Conservation (phyloP, 2,113 vertebrate genomes). For the Coptodon rendalli region DNA sequence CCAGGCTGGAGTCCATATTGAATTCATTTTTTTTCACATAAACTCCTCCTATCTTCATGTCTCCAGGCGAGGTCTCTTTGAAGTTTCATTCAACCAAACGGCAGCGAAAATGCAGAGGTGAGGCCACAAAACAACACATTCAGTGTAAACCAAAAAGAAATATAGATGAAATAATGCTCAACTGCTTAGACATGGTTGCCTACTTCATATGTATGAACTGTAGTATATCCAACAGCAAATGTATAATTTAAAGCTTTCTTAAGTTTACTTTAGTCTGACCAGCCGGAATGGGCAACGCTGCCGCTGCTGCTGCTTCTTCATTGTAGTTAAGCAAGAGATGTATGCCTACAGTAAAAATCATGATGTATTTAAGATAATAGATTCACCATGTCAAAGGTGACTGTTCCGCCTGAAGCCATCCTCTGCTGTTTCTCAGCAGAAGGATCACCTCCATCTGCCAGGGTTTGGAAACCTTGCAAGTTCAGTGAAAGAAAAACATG, state of each 20-base stretch:
- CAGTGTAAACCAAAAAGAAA: background rate
- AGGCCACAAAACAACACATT: background rate
- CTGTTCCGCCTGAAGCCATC: slow-evolving; percentile 26
- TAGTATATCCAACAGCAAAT: background rate
- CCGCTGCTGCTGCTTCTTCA: background rate
- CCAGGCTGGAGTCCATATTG: background rate
- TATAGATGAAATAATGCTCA: background rate
- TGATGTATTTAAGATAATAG: slow-evolving; percentile 19
- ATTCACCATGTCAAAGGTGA: slow-evolving; percentile 42
- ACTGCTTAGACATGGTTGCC: background rate
- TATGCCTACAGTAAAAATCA: background rate
- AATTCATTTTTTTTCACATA: background rate
- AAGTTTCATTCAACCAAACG: background rate
- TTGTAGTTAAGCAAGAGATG: background rate
- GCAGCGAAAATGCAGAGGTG: background rate
- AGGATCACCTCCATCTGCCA: slow-evolving; percentile 5
- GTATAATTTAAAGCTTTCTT: background rate
- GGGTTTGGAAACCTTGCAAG: slow-evolving; percentile 5
- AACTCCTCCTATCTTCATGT: background rate
- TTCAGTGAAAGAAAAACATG: background rate
- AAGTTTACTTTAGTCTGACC: background rate
- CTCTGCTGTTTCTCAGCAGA: background rate
- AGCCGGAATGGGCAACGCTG: background rate
- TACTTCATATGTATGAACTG: background rate
- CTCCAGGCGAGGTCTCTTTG: background rate